Evolutionary conservation across 2,113 vertebrate species (phyloP), one percentile per base, ranked within the genome.

Genomic region (Xiphophorus hellerii): DNA sequence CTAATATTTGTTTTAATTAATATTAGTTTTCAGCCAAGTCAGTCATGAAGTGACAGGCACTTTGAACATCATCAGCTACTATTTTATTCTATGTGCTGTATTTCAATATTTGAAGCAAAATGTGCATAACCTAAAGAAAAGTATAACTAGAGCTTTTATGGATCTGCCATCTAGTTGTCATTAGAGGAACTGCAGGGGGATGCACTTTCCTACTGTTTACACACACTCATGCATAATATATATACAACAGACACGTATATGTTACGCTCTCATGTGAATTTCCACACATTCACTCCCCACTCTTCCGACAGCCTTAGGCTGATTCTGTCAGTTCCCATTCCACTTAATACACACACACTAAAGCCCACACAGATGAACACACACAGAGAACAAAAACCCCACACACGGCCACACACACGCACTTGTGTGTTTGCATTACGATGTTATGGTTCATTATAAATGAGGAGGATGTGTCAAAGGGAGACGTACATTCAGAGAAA

Each of bases 391-490:
- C 74, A 37, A 2, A 37, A 37, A 37, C 10, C 35, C 35, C 35
- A 37, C 35, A 68, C 44, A 48, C 17, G 1, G 3, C 15, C 74
- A 78, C 28, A 61, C 48, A 74, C 42, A 73, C 15, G 42, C 10
- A 78, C 78, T 44, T 76, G 62, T 84, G 73, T 62, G 35, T 71
- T 89, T 84, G 80, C 80, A 68, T 85, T 77, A 78, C 67, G 54
- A 68, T 90, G 83, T 88, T 87, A 71, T 82, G 69, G 86, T 92
- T 86, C 66, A 92, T 90, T 90, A 89, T 90, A 87, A 76, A 91
- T 86, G 88, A 89, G 77, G 71, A 84, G 74, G 83, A 85, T 76
- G 69, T 90, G 84, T 89, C 81, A 85, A 35, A 77, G 60, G 30
- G 25, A 83, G 74, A 64, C 48, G 66, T 54, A 69, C 72, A 62